Evolutionary conservation across 2,797 vertebrate species (phyloP), one percentile per base, ranked within the genome.

Genomic region (Diplodus puntazzo): DNA sequence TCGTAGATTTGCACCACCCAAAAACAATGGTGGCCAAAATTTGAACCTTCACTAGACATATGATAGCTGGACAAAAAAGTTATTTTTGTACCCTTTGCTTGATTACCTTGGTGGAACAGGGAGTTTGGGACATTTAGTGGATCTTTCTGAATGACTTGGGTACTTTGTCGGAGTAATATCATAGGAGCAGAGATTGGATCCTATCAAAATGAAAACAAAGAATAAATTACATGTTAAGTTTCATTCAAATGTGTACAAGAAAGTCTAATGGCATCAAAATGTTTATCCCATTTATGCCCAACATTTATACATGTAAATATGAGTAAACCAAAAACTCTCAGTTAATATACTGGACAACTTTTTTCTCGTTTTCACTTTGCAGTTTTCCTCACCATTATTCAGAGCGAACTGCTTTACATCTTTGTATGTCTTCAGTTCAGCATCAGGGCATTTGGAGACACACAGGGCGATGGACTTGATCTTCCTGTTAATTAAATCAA

Each of bases 391-490:
- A 99, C 98, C 97, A 75, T 99, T 98, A 13, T 45, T 92, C 63
- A 94, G 87, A 21, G 97, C 95, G 94, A 99, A 99, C 75, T 93
- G 95, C 87, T 94, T 96, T 83, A 99, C 72, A 52, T 99, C 98
- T 1, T 57, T 74, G 80, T 96, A 80, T 7, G 95, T 94, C 85
- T 93, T 94, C 45, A 99, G 85, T 60, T 97, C 94, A 62, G 91
- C 84, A 4, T 85, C 64, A 5, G 98, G 98, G 74, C 98, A 99
- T 78, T 95, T 94, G 58, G 96, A 95, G 53, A 99, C 98, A 70
- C 98, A 99, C 76, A 99, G 91, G 13, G 98, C 97, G 50, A 98
- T 75, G 42, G 98, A 99, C 72, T 95, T 97, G 84, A 99, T 96
- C 92, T 92, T 99, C 92, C 96, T 94, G 67, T 96, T 94, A 68